Conservation (phyloP, 2,888 invertebrate genomes). For the Lasioglossum morio region DNA sequence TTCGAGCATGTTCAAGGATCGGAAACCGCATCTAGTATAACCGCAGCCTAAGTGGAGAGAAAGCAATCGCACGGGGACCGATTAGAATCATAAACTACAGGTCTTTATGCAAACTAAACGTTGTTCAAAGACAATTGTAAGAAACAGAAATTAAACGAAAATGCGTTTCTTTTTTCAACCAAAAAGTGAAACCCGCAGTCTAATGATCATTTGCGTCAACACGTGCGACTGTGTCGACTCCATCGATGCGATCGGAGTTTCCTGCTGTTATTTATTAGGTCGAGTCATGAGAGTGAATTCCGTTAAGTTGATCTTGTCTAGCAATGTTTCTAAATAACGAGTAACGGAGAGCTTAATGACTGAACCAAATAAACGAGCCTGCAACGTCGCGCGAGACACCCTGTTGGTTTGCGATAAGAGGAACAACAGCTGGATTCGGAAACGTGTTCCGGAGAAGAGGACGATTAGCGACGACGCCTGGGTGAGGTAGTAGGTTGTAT, state of each 20-base stretch:
- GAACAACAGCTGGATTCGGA: background rate
- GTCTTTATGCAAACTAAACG: background rate
- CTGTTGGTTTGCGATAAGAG: background rate
- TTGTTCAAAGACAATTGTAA: background rate
- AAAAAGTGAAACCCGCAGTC: background rate
- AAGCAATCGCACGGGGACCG: background rate
- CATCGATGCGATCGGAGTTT: background rate
- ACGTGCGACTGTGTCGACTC: background rate
- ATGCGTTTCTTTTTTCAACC: background rate
- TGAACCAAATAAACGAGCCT: background rate
- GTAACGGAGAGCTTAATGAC: background rate
- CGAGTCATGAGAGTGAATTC: background rate
- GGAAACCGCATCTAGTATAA: background rate
- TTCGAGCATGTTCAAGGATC: background rate
- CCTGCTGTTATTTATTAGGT: background rate
- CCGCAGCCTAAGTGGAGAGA: background rate
- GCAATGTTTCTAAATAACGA: background rate
- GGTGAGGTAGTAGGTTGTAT: constrained; percentile 99
- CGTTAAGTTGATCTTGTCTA: background rate
- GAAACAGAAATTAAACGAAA: background rate
- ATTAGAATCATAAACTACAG: background rate
- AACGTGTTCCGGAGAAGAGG: constrained; percentile 32
- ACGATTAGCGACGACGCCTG: constrained; percentile 86
- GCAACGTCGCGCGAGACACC: background rate
- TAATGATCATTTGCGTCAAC: background rate